Conservation (phyloP, 2,797 vertebrate species). For the Vespertilio murinus region DNA sequence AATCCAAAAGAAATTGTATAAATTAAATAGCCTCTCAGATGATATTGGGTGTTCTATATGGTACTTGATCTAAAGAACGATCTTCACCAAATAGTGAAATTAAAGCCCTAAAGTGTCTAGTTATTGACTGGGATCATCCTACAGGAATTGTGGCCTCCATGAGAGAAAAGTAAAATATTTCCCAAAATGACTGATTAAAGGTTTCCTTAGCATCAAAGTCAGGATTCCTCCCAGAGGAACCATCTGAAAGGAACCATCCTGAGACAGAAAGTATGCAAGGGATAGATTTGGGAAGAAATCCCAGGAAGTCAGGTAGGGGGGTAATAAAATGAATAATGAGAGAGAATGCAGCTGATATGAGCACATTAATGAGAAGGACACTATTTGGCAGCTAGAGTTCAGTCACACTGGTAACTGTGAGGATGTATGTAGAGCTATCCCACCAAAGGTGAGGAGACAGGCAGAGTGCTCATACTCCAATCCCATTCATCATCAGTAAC, state of each 20-base stretch:
- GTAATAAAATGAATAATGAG: neutral
- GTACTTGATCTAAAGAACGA: neutral
- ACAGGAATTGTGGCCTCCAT: neutral
- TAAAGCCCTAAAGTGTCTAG: neutral
- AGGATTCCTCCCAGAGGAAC: neutral
- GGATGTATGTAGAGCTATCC: too few species aligned
- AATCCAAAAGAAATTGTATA: neutral
- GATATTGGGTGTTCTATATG: neutral
- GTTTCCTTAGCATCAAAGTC: neutral
- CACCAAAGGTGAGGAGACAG: neutral
- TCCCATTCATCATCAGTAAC: neutral
- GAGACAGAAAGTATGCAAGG: neutral
- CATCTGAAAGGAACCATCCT: neutral
- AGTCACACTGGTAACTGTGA: neutral
- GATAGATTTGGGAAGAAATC: neutral
- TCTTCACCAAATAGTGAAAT: neutral
- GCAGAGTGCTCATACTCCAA: neutral
- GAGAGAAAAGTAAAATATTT: neutral
- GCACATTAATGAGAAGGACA: neutral
- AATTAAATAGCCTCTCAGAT: neutral
- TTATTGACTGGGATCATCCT: neutral
- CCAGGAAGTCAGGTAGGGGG: neutral
- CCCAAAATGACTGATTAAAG: neutral
- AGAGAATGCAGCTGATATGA: neutral
- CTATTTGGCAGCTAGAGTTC: neutral